A percentile compares a stretch with the other conserved stretches of the same genome.
Evolutionary conservation across 2,888 invertebrate genomes (phyloP).

Genomic region (Odontocerum albicorne): DNA sequence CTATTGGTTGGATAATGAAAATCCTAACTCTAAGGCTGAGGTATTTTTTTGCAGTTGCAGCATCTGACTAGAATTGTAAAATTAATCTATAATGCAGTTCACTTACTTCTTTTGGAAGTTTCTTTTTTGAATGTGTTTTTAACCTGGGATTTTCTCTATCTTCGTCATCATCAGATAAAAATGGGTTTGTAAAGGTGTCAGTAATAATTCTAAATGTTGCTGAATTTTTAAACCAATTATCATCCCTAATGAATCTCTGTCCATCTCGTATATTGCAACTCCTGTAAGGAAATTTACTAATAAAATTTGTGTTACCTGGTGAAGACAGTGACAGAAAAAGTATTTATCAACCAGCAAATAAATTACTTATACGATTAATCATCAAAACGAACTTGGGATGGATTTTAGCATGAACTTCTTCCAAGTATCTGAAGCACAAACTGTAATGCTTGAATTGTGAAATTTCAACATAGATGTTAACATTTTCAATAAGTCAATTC

Average conservation of each 20-base stretch:
- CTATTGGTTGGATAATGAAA: not conserved
- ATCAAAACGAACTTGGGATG: not conserved
- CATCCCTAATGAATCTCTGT: not conserved
- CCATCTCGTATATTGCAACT: constrained; percentile 1
- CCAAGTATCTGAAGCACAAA: not conserved
- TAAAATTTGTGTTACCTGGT: not conserved
- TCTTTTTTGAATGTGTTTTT: too few relatives aligned
- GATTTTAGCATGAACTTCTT: not conserved
- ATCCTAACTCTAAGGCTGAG: not conserved
- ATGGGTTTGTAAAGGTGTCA: not conserved
- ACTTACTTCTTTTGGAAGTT: not conserved
- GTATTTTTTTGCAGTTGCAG: not conserved
- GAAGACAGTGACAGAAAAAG: not conserved
- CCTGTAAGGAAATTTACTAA: not conserved
- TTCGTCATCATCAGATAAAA: not conserved
- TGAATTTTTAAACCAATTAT: not conserved
- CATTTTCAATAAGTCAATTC: too few relatives aligned
- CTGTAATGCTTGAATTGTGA: too few relatives aligned
- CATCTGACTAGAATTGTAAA: not conserved
- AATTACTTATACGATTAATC: not conserved
- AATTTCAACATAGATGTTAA: too few relatives aligned
- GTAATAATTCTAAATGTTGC: constrained; percentile 3
- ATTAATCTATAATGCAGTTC: not conserved
- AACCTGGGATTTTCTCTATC: not conserved
- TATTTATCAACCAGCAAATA: not conserved